Base-by-base conservation (phyloP, 2,888 invertebrate genomes). In the Drosophila prostipennis region DNA sequence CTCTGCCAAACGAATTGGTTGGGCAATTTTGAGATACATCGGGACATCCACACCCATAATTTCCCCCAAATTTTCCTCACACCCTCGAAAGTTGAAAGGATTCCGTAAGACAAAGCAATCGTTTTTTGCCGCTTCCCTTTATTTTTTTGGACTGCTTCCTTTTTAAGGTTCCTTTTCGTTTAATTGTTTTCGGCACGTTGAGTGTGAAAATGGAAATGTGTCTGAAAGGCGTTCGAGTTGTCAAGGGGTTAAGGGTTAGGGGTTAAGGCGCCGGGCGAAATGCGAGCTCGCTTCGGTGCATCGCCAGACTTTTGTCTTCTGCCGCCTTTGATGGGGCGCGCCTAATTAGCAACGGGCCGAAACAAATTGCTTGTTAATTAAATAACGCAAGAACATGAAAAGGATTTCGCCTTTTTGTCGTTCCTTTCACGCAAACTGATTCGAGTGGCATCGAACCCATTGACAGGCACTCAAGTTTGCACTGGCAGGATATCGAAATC, bases 291-390 rank as follows among this genome's bases (percentile, higher is more conserved):
- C 84, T 68, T 76, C 81, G 81, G 61, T 80, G 84, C 57, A 46
- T 49, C 67, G 58, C 64, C 69, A 68, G 64, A 68, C 55, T 64
- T 64, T 60, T 48, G 48, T 68, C 64, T 63, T 63, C 34, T 40
- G 26, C 23, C n/a, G 61, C 43, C 76, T 83, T 80, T 83, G 87
- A 83, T 71, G 74, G 55, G 49, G 56, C 45, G 51, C 49, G 54
- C 49, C 82, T 80, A 87, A 87, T 80, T 87, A 87, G 74, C 58
- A 55, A 10, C 57, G 77, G 68, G 69, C 48, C 45, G 51, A 63
- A 53, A 49, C 64, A 86, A 80, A 86, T 73, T 76, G 79, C 64
- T 69, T 84, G 67, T 67, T 81, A 84, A 80, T 76, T 84, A 64
- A 63, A 67, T 69, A 74, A 68, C 54, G 70, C 26, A 45, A 37